Percentiles rank a stretch among this genome's conserved stretches.
These are phyloP conservation scores for Elaphurus davidianus DNA, from an alignment of 2,113 vertebrate genomes.

Conservation along the genomic window DNA sequence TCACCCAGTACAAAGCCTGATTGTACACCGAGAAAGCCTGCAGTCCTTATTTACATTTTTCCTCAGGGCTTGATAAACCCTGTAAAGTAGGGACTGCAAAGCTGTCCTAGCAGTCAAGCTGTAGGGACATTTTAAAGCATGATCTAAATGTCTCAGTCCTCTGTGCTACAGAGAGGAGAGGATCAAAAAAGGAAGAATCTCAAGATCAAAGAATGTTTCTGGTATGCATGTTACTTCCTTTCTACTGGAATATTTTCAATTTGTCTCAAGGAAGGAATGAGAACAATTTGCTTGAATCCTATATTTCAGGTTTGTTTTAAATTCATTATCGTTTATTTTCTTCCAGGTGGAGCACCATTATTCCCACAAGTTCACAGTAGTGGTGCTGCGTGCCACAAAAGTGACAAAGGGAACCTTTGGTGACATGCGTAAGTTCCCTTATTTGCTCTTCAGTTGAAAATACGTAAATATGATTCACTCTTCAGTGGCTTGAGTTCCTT, in stretches of 20 bases:
- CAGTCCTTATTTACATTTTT: conserved; percentile 68
- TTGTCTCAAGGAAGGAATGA: conserved; percentile 30
- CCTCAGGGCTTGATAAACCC: not conserved
- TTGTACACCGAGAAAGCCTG: conserved; percentile 15
- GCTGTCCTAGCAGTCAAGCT: conserved; percentile 53
- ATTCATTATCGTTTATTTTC: conserved; percentile 59
- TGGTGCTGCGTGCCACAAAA: conserved; percentile 89
- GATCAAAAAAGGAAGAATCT: conserved; percentile 17
- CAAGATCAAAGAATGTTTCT: conserved; percentile 76
- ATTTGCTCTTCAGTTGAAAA: not conserved
- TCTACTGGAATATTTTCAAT: conserved; percentile 39
- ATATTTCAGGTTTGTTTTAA: conserved; percentile 29
- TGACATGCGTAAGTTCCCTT: conserved; percentile 92
- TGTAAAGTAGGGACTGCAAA: not conserved
- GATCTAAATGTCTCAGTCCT: conserved; percentile 63
- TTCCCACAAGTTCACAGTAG: conserved; percentile 93
- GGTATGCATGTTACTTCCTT: conserved; percentile 73
- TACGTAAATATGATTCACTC: not conserved
- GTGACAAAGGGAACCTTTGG: conserved; percentile 97
- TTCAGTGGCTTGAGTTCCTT: not conserved
- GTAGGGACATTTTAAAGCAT: conserved; percentile 10
- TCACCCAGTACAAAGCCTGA: conserved; percentile 30
- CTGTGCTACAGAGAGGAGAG: conserved; percentile 19
- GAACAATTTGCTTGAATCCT: not conserved
- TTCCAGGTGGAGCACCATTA: conserved; percentile 96